Percentiles rank a stretch among this genome's conserved stretches.
Conservation (phyloP, 2,888 invertebrate species). For the Monochamus alternatus region DNA sequence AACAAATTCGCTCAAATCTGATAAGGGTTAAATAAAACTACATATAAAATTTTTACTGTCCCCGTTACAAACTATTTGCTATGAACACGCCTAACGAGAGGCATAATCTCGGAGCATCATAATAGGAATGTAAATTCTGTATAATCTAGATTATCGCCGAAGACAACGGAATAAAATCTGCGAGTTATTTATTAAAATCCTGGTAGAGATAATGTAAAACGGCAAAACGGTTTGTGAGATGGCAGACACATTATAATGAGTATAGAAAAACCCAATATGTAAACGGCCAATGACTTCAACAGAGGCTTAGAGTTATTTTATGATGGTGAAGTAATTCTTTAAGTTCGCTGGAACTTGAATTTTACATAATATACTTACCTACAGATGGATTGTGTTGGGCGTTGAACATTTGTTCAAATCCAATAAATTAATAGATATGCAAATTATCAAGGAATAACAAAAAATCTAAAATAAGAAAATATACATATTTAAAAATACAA, state of each 20-base stretch:
- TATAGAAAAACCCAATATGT: background rate
- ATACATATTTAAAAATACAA: too few relatives aligned
- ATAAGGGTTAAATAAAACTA: background rate
- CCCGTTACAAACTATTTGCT: background rate
- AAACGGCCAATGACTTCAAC: background rate
- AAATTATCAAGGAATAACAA: too few relatives aligned
- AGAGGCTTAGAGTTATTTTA: background rate
- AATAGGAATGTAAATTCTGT: background rate
- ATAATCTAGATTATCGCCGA: slow-evolving; percentile 1
- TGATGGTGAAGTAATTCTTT: too few relatives aligned
- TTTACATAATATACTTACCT: too few relatives aligned
- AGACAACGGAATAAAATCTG: slow-evolving; percentile 8
- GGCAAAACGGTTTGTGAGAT: background rate
- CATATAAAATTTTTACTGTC: background rate
- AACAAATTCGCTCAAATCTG: background rate
- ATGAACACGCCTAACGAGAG: background rate
- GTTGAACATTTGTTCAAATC: background rate
- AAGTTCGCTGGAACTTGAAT: too few relatives aligned
- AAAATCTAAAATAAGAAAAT: too few relatives aligned
- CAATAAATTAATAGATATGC: background rate
- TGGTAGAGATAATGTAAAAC: slow-evolving; percentile 1
- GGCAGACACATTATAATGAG: background rate
- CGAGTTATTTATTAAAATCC: slow-evolving; percentile 6
- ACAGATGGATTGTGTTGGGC: too few relatives aligned
- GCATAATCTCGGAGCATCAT: slow-evolving; percentile 8